Base-by-base conservation (phyloP, 2,888 invertebrate genomes). In the Mythimna albipuncta region DNA sequence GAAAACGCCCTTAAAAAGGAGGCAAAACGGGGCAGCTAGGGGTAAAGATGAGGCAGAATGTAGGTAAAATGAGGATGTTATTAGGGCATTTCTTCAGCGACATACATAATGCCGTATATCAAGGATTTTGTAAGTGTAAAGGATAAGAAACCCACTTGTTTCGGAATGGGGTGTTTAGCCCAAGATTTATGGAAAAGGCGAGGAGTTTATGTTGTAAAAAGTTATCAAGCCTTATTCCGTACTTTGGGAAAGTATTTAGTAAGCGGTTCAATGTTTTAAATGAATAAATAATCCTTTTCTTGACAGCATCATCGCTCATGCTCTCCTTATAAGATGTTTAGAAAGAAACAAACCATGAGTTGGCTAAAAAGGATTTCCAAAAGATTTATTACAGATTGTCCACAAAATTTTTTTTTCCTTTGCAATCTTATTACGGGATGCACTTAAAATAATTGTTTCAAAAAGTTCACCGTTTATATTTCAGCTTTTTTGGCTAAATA, bases 161-260 rank as follows among this genome's bases (percentile, higher is more conserved):
- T 63, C 21, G 38, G 26, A 55, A 67, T 71, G 55, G 65, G 64
- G 59, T 64, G 72, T 81, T 70, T 47, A 13, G 41, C 66, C 0
- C n/a, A 32, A 77, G 79, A 82, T 85, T 82, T 78, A 74, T 75
- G 65, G 55, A 61, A 61, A 41, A 66, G 3, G 35, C 44, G 38
- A 57, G 10, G 66, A 74, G 55, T 71, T 75, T 79, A 41, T 38
- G 47, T 47, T 64, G 47, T 54, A 59, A 82, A 66, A 75, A 78
- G 68, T 83, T 83, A 83, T 79, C 66, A 79, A 64, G 64, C 64
- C 44, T 83, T 79, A 79, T 66, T 58, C 52, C 0, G 19, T 62
- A n/a, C 57, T 47, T 9, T 13, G 10, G 52, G 2, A 5, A 65
- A 57, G 59, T 73, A 74, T 64, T 64, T 59, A 38, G 32, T 35